Conservation (phyloP, 2,888 invertebrate species). For the Doris montereyensis region DNA sequence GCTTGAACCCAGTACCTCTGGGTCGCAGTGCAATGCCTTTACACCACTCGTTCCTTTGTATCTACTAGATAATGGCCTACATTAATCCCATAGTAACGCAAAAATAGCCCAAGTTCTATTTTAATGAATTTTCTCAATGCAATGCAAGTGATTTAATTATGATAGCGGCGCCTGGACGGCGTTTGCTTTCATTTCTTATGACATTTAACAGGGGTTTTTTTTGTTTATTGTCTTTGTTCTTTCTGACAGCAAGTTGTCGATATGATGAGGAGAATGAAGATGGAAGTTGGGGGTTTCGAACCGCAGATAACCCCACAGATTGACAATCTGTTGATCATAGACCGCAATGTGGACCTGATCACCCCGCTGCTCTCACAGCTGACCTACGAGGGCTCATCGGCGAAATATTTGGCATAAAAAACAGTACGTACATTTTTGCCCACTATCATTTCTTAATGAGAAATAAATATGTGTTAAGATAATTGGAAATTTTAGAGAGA, state of each 20-base stretch:
- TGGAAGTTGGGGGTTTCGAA: slow-evolving; percentile 77
- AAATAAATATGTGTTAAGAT: not conserved
- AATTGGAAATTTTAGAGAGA: not conserved
- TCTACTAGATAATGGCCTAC: no score
- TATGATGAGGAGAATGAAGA: slow-evolving; percentile 81
- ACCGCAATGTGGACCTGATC: slow-evolving; percentile 91
- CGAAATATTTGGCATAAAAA: slow-evolving; percentile 90
- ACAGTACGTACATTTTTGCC: slow-evolving; percentile 71
- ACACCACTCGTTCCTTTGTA: no score
- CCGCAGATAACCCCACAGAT: slow-evolving; percentile 79
- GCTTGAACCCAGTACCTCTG: no score
- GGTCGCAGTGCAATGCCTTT: no score
- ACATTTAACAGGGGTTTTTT: no score
- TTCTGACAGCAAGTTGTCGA: slow-evolving; percentile 83
- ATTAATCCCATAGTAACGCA: no score
- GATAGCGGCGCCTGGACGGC: no score
- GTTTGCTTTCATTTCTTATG: no score
- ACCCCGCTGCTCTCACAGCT: slow-evolving; percentile 94
- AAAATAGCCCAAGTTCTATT: no score
- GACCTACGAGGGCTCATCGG: slow-evolving; percentile 97
- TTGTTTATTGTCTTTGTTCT: not conserved
- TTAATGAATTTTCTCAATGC: no score
- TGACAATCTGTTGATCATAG: slow-evolving; percentile 90
- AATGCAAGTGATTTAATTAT: no score
- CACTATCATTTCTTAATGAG: not conserved